A percentile compares a stretch with the other conserved stretches of the same genome.
Conservation (phyloP, 2,888 invertebrate species). For the Autographa pulchrina region DNA sequence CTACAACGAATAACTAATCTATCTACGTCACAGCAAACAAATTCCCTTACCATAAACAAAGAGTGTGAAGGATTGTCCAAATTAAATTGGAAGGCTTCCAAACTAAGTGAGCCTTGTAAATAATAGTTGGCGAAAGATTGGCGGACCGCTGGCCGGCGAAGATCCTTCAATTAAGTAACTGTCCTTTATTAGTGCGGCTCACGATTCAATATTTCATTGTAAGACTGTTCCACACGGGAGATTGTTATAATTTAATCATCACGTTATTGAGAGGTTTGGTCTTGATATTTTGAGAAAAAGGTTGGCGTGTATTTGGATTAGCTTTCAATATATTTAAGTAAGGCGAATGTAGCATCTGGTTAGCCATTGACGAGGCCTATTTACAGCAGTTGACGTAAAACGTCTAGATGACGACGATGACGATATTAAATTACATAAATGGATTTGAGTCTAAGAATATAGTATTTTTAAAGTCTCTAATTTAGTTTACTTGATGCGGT, state of each 20-base stretch:
- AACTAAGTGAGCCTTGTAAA: constrained; percentile 43
- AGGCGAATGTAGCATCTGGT: no score
- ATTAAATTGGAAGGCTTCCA: constrained; percentile 59
- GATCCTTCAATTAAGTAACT: constrained; percentile 58
- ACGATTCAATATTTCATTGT: constrained; percentile 55
- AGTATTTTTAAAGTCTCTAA: no score
- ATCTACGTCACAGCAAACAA: constrained; percentile 30
- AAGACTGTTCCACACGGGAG: constrained; percentile 30
- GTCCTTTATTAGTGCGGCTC: constrained; percentile 53
- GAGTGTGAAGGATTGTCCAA: constrained; percentile 32
- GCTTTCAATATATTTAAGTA: no score
- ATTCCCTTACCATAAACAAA: constrained; percentile 38
- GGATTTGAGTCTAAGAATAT: no score
- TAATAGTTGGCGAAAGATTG: constrained; percentile 57
- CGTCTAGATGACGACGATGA: no score
- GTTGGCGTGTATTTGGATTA: no score
- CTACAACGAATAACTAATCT: constrained; percentile 23
- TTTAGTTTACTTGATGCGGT: no score
- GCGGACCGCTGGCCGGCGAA: constrained; percentile 34
- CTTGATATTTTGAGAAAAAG: no score
- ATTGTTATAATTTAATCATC: background rate
- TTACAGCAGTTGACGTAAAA: no score
- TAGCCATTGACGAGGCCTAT: no score
- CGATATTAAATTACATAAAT: no score
- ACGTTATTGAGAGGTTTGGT: background rate